These are phyloP conservation scores for Acanthosepion pharaonis DNA, from an alignment of 2,888 invertebrate species.

Conservation along the genomic window DNA sequence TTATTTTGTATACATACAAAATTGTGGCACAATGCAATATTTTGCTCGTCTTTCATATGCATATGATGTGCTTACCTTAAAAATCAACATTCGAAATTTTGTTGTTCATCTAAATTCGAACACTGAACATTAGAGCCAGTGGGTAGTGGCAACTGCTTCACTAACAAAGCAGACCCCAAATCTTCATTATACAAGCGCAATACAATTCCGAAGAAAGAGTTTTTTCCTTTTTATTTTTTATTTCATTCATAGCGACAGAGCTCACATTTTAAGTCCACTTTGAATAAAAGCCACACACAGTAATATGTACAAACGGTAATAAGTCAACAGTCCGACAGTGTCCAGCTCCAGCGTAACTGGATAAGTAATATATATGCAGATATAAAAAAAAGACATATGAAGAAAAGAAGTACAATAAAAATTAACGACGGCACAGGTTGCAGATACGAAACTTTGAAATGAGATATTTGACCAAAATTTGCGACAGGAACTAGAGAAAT, in stretches of 20 bases:
- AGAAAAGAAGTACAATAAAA: neutral
- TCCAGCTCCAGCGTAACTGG: neutral
- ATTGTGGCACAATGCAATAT: neutral
- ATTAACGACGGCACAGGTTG: neutral
- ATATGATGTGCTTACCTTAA: neutral
- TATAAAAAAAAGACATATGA: neutral
- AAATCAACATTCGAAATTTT: neutral
- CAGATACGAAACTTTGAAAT: neutral
- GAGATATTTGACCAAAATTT: neutral
- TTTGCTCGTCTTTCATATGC: neutral
- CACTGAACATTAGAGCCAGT: neutral
- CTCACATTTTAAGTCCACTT: neutral
- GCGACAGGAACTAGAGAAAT: neutral
- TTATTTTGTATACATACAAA: too few relatives aligned
- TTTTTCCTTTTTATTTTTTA: neutral
- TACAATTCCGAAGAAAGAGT: neutral
- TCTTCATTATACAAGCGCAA: neutral
- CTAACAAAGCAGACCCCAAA: neutral
- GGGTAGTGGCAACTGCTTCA: neutral
- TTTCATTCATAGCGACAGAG: neutral
- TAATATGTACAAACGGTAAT: neutral
- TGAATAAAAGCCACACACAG: neutral
- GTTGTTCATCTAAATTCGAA: neutral
- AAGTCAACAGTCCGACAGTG: neutral
- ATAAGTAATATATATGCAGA: slow-evolving; percentile 18